Percentiles rank a stretch among this genome's conserved stretches.
These are phyloP conservation scores for Anableps anableps DNA, from an alignment of 2,797 vertebrate genomes.

Conservation along the genomic window DNA sequence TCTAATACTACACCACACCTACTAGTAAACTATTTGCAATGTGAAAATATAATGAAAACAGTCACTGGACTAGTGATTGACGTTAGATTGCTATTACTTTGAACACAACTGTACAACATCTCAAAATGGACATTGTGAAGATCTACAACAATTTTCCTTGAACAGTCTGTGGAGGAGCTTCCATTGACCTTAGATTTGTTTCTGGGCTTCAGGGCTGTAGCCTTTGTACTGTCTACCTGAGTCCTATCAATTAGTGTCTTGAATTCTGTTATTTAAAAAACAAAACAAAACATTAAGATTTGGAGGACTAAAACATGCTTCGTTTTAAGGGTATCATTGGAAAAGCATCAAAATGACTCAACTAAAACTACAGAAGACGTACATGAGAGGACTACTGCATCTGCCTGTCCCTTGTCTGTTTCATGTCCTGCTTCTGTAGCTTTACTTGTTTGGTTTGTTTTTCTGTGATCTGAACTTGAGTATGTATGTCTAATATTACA, in stretches of 20 bases:
- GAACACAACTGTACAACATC: background rate
- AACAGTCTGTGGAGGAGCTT: constrained; percentile 1
- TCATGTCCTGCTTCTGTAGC: constrained; percentile 63
- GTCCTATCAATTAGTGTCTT: background rate
- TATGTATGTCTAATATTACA: constrained; percentile 67
- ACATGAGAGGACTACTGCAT: constrained; percentile 48
- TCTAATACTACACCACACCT: background rate
- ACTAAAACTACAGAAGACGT: constrained; percentile 5
- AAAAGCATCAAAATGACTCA: constrained; percentile 25
- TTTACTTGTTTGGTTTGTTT: constrained; percentile 73
- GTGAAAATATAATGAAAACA: background rate
- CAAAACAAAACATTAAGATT: background rate
- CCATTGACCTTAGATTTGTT: background rate
- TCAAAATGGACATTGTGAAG: background rate
- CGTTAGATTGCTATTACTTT: background rate
- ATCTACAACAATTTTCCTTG: background rate
- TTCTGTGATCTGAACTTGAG: constrained; percentile 67
- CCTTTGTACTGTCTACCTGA: background rate
- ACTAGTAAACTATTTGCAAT: background rate
- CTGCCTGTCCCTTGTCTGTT: constrained; percentile 58
- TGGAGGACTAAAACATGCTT: background rate
- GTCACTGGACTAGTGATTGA: background rate
- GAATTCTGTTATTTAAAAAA: background rate
- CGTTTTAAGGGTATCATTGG: constrained; percentile 1
- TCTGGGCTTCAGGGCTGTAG: constrained; percentile 15